Base-by-base conservation (phyloP, 2,797 vertebrate species). In the Florisuga fusca region DNA sequence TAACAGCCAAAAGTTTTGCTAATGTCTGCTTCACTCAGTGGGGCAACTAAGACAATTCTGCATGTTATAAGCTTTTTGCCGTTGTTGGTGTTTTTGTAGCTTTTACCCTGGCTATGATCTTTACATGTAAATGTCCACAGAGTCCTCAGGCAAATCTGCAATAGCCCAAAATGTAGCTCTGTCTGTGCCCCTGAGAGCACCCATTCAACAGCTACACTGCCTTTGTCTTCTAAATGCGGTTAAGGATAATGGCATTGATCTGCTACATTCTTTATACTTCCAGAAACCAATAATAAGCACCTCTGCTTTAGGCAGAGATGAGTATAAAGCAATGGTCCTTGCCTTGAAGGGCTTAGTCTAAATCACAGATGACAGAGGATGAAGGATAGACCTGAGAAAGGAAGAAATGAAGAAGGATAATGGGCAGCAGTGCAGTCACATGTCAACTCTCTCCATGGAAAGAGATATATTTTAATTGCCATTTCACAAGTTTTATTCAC, bases 191-290 rank as follows among this genome's bases (percentile, higher is more conserved):
- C 72, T 0, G 0, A 69, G 72, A 87, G 69, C 76, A 78, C 78
- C 79, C 62, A 29, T 76, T 81, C 79, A 66, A 76, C 82, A 63
- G 67, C 84, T 43, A 29, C 7, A 0, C 76, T 78, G 83, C 84
- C 69, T 92, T 95, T 89, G 89, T 91, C 87, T 88, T 61, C 69
- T 67, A 84, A 75, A 51, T 73, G 92, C 87, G 45, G 59, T 45
- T 90, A 34, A 25, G 77, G 89, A 78, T 88, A 95, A 96, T 84
- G 79, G 76, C 87, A 94, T 96, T 95, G 94, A 95, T 96, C 82
- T 0, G 0, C 58, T 51, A 75, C 72, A 41, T 88, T 73, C 92
- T 87, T 91, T 89, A 86, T 76, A 84, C 43, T 82, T 95, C 63
- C 84, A 95, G 74, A 81, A 85, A 67, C 67, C 95, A 89, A 43